phyloP scores from a whole-genome alignment of 2,888 invertebrate species.

The Hermodice carunculata region DNA sequence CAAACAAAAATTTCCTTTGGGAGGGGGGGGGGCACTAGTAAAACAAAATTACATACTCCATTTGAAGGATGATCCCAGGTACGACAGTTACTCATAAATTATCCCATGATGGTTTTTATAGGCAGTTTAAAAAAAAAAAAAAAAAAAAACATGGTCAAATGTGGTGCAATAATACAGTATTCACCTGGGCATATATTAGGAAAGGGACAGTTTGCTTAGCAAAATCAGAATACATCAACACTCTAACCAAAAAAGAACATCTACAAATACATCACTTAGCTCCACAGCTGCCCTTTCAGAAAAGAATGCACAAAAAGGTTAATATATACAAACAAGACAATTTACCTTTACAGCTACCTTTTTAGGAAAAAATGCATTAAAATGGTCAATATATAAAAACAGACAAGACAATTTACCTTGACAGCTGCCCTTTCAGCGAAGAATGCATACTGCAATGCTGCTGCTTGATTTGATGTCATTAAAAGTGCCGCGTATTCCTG shows the following conservation, averaged over 20 bases:
- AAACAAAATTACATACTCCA: no score
- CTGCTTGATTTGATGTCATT: constrained; percentile 53
- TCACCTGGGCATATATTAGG: background rate
- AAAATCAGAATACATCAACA: background rate
- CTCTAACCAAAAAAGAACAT: no score
- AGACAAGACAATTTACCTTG: constrained; percentile 47
- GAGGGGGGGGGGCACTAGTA: no score
- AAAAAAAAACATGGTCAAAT: no score
- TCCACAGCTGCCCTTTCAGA: no score
- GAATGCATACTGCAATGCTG: constrained; percentile 63
- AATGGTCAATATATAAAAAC: background rate
- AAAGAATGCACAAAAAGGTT: background rate
- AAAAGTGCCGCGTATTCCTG: constrained; percentile 43
- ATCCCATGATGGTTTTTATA: no score
- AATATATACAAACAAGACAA: background rate
- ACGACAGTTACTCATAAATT: no score
- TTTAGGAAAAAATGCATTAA: background rate
- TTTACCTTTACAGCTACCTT: no score
- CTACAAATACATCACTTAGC: no score
- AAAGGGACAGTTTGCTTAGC: background rate
- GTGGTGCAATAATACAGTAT: background rate
- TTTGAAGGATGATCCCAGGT: no score
- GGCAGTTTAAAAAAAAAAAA: no score
- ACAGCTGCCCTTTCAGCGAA: constrained; percentile 59
- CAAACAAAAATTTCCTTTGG: no score